Evolutionary conservation across 1,140 invertebrate species (phyloP), one percentile per base, ranked within the genome.

Genomic region (Physella acuta): DNA sequence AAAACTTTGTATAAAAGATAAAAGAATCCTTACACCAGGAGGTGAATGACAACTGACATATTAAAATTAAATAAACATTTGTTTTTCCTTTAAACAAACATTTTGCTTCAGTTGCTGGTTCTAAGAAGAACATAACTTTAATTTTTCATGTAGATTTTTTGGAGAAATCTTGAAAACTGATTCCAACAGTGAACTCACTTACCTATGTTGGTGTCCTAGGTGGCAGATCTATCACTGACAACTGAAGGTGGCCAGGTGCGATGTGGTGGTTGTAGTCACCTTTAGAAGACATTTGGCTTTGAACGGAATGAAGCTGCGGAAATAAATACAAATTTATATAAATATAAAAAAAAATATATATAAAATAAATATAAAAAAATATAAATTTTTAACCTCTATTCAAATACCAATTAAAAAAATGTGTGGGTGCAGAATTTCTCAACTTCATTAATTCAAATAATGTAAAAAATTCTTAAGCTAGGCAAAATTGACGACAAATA

Each of bases 231-330:
- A 78, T 64, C 20, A 78, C 75, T 67, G 75, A 73, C n/a, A 78
- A 68, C 53, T 78, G 71, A 0, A 76, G 70, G 59, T 77, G 70
- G 1, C 73, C 71, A 2, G 75, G 75, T 24, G 75, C 73, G 4
- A 76, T 59, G 16, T 73, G 71, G 26, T 77, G 68, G 20, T 58
- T 34, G 51, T 75, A 73, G 4, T 73, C 75, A 36, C 75, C 77
- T 58, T 78, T 78, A 53, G 75, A 77, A 8, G 71, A 73, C 77
- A 78, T 78, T 70, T 77, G 75, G 55, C 70, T 74, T 64, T 78
- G 75, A 51, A 77, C 65, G 62, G 74, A 72, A 68, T 70, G 63
- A 49, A 78, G 65, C 75, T 78, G 71, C 8, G 70, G 59, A 62
- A 60, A 44, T 11, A 44, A 44, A 44, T 44, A 20, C 8, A 55